Evolutionary conservation across 1,140 invertebrate species (phyloP).

Genomic region (Whitmania pigra): DNA sequence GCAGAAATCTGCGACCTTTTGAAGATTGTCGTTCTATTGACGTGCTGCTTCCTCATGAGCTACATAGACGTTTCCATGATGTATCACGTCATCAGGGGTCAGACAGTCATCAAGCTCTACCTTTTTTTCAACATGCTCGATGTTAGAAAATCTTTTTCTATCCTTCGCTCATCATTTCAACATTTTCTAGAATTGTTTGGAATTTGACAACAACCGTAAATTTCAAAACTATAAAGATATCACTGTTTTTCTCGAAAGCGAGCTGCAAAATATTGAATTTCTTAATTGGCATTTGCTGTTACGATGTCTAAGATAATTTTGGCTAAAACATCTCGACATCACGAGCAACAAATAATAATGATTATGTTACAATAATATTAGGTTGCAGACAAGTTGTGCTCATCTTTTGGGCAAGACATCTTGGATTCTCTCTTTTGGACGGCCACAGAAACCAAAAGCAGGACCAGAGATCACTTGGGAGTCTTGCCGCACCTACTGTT

Average conservation of each 20-base stretch:
- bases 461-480: slow-evolving; percentile 66
- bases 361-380: too few relatives aligned
- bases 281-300: too few relatives aligned
- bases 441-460: slow-evolving; percentile 74
- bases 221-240: too few relatives aligned
- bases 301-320: too few relatives aligned
- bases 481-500: slow-evolving; percentile 74
- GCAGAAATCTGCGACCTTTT: slow-evolving; percentile 91
- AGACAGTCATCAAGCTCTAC: slow-evolving; percentile 96
- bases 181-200: too few relatives aligned
- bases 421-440: slow-evolving; percentile 95
- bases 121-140: slow-evolving; percentile 99
- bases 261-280: too few relatives aligned
- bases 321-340: too few relatives aligned
- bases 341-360: too few relatives aligned
- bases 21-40: slow-evolving; percentile 74
- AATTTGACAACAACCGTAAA: too few relatives aligned
- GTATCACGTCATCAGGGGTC: slow-evolving; percentile 96
- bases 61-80: slow-evolving; percentile 93
- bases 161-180: not conserved
- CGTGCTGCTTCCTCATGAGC: slow-evolving; percentile 67
- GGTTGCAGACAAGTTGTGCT: slow-evolving; percentile 82
- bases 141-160: slow-evolving; percentile 44
- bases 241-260: too few relatives aligned
- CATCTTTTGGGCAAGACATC: slow-evolving; percentile 94